Evolutionary conservation across 2,797 vertebrate species (phyloP).

Genomic region (Poeciliopsis infans): DNA sequence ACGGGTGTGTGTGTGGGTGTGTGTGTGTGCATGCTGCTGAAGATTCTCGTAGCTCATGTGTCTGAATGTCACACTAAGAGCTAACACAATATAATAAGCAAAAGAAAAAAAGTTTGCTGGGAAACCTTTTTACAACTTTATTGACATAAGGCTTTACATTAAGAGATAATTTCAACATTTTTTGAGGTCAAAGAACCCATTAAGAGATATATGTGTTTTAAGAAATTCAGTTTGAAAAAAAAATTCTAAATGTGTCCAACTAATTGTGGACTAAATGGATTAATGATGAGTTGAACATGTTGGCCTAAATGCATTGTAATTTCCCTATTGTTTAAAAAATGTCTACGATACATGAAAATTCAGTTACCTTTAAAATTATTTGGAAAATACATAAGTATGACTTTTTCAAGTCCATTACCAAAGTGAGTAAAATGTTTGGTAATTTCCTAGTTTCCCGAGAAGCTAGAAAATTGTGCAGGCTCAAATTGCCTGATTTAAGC

Average conservation of each 20-base stretch:
- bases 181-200: background rate
- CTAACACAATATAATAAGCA: conserved; percentile 63
- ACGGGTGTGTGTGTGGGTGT: background rate
- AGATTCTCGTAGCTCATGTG: conserved; percentile 40
- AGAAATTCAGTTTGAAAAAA: background rate
- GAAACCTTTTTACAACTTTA: conserved; percentile 26
- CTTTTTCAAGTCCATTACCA: background rate
- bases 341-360: too few species aligned
- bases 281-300: too few species aligned
- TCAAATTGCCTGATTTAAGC: too few species aligned
- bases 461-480: background rate
- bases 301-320: too few species aligned
- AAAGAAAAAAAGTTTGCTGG: conserved; percentile 36
- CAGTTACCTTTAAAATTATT: too few species aligned
- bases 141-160: conserved; percentile 13
- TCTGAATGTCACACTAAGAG: conserved; percentile 60
- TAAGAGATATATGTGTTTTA: background rate
- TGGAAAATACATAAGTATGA: background rate
- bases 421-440: background rate
- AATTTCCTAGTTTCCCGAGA: background rate
- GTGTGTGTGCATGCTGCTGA: conserved; percentile 13
- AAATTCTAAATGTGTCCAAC: background rate
- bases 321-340: too few species aligned
- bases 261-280: too few species aligned
- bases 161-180: background rate